A percentile compares a stretch with the other conserved stretches of the same genome.
These are phyloP conservation scores for Parasteatoda tepidariorum DNA, from an alignment of 1,140 invertebrate genomes.

Conservation along the genomic window DNA sequence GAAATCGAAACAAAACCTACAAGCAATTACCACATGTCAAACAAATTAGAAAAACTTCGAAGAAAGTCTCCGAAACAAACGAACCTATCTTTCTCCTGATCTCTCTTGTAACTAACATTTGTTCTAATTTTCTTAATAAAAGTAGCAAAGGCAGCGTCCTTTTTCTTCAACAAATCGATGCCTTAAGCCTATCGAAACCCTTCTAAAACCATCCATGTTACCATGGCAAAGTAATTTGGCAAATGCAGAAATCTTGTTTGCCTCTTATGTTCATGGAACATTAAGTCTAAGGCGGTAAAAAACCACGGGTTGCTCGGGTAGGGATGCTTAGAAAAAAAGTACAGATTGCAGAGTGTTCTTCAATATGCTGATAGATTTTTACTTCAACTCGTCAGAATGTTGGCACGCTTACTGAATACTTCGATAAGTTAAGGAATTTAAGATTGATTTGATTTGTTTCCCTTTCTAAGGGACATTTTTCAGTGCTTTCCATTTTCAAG, in stretches of 20 bases:
- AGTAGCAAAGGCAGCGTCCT: not conserved
- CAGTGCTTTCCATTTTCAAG: no score
- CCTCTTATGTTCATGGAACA: constrained; percentile 22
- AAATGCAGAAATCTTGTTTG: constrained; percentile 54
- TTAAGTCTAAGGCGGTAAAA: constrained; percentile 28
- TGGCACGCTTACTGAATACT: not conserved
- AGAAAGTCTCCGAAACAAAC: no score
- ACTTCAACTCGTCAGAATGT: constrained; percentile 7
- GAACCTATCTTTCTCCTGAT: no score
- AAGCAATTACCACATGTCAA: no score
- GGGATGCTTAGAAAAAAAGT: not conserved
- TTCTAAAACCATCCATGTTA: not conserved
- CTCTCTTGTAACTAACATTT: constrained; percentile 5
- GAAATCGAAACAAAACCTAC: no score
- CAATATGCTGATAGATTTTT: constrained; percentile 33
- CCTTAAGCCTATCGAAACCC: not conserved
- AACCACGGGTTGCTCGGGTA: not conserved
- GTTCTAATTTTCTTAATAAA: constrained; percentile 14
- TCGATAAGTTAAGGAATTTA: no score
- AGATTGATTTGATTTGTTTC: no score
- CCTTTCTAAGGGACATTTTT: no score
- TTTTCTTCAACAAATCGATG: not conserved
- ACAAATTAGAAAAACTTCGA: no score
- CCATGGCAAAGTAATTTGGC: constrained; percentile 43
- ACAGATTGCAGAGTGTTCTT: not conserved